Evolutionary conservation across 2,797 vertebrate genomes (phyloP).

Genomic region (Pipistrellus pipistrellus): DNA sequence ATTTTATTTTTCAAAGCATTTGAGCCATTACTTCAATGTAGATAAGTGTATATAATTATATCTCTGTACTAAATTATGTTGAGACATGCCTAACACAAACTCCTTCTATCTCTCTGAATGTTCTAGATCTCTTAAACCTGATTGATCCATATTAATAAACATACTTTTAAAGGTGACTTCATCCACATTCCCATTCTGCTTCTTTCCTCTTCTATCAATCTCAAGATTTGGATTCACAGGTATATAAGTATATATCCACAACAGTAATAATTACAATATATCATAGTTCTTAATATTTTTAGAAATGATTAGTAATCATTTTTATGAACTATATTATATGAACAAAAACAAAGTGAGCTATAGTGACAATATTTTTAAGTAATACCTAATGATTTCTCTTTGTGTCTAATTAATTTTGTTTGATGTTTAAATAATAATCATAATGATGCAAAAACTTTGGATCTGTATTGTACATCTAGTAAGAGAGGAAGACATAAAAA

Average conservation of each 20-base stretch:
- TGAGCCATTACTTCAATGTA: neutral
- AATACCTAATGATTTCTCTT: neutral
- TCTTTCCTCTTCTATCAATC: neutral
- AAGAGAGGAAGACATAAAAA: neutral
- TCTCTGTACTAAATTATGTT: neutral
- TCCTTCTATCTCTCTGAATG: neutral
- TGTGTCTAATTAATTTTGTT: neutral
- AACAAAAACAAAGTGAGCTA: neutral
- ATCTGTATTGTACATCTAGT: neutral
- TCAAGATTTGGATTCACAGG: neutral
- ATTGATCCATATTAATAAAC: neutral
- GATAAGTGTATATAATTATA: neutral
- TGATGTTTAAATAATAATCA: neutral
- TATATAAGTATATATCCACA: neutral
- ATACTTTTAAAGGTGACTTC: neutral
- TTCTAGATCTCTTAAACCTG: neutral
- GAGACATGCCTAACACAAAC: neutral
- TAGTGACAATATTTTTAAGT: neutral
- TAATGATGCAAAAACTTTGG: neutral
- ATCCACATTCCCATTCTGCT: neutral
- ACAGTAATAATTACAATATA: neutral
- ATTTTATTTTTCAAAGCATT: constrained; percentile 23
- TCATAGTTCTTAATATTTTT: neutral
- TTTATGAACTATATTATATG: neutral
- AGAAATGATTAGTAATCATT: neutral